Evolutionary conservation across 2,113 vertebrate genomes (phyloP), one percentile per base, ranked within the genome.

Genomic region (Phalacrocorax carbo): DNA sequence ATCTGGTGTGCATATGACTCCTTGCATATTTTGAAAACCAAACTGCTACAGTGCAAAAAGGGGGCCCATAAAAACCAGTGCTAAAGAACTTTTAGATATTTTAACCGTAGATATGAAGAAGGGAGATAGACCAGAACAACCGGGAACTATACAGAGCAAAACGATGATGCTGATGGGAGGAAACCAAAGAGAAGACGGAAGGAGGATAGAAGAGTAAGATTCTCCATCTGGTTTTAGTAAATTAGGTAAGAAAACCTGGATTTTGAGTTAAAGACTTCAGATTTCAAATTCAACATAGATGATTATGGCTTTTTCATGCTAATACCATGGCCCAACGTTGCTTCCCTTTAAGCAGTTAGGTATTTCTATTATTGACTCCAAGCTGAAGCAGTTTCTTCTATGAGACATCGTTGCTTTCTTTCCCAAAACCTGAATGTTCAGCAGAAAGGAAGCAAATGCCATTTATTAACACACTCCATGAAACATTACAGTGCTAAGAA

Each of bases 11-110:
- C 66, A 86, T 68, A 66, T 1, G 3, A 97, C 48, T 82, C 91
- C 96, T 71, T 58, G 15, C 96, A 91, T 84, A 86, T 66, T 91
- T 48, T 71, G 73, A 96, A 97, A 96, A 85, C 22, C 81, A 87
- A 91, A 92, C 49, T 36, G 30, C 49, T 68, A 73, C 15, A 32
- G 40, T 65, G 60, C 85, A 86, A 82, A 79, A 86, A 77, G 6
- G 10, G 54, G 61, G 85, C 46, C 71, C 96, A 93, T 95, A 95
- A 91, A 44, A 87, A 90, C 19, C 12, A 77, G 32, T 27, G 44
- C 68, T 80, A 84, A 92, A 96, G 86, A 79, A 94, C 44, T 73
- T 92, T 61, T 66, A 36, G 40, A 76, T 87, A 77, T 80, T 88
- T 96, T 93, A 82, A 52, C 68, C 62, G 22, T 38, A 88, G 46